Evolutionary conservation across 2,888 invertebrate genomes (phyloP).

Genomic region (Polietes domitor): DNA sequence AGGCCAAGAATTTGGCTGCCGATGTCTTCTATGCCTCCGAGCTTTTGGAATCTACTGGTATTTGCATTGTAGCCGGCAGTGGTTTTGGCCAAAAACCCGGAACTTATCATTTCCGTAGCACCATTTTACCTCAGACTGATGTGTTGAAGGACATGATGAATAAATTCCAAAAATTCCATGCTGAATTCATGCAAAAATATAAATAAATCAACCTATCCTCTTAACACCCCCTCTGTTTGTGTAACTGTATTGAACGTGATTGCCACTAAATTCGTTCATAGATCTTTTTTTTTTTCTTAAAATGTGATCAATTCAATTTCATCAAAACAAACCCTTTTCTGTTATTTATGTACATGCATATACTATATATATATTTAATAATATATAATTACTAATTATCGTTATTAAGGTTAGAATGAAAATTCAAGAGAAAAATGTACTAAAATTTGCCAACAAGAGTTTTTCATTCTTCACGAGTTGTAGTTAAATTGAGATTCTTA

Average conservation of each 20-base stretch:
- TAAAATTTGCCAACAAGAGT: not conserved
- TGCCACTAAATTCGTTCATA: not conserved
- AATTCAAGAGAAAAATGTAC: not conserved
- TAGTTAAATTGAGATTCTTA: not conserved
- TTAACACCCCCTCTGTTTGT: too few species aligned
- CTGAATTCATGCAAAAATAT: conserved; percentile 89
- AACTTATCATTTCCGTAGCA: conserved; percentile 97
- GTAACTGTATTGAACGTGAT: not conserved
- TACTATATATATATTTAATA: conserved; percentile 25
- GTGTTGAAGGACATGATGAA: conserved; percentile 91
- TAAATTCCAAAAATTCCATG: conserved; percentile 91
- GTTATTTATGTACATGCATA: conserved; percentile 18
- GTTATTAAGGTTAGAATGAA: conserved; percentile 17
- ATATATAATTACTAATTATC: conserved; percentile 24
- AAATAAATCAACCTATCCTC: conserved; percentile 84
- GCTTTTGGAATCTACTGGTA: conserved; percentile 92
- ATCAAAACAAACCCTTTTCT: conserved; percentile 15
- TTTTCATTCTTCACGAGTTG: not conserved
- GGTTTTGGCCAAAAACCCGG: conserved; percentile 98
- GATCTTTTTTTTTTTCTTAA: not conserved
- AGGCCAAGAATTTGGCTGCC: conserved; percentile 86
- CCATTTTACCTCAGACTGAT: conserved; percentile 94
- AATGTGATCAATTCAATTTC: conserved; percentile 9
- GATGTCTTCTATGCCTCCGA: conserved; percentile 97
- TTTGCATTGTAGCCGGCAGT: conserved; percentile 96